Evolutionary conservation across 2,797 vertebrate species (phyloP), one percentile per base, ranked within the genome.

Genomic region (Etheostoma perlongum): DNA sequence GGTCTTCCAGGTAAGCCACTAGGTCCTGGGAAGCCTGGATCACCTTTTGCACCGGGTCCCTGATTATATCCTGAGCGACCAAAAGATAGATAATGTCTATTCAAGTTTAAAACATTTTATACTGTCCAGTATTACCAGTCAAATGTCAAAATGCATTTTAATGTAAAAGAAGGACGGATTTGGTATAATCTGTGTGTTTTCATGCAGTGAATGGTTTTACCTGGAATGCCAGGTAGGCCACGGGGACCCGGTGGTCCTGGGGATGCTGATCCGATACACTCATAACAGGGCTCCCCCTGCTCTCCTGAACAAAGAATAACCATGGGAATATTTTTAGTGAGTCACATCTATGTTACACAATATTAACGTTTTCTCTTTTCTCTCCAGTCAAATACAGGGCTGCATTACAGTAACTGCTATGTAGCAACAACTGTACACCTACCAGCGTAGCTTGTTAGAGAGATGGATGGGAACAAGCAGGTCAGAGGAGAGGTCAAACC

Each of bases 41-140:
- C 92, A 47, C 93, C 93, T 70, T 82, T 90, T 44, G 65, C 68
- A 36, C 92, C 92, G 57, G 72, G 88, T 68, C 83, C 81, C 73
- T 44, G 75, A 79, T 75, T 78, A 55, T 68, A 6, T 25, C 93
- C 93, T 94, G 75, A 61, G n/a, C 10, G 6, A 67, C 16, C 79
- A 21, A 65, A 63, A 77, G 1, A 73, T 18, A 46, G 4, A 27
- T 1, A 65, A 44, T n/a, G 1, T 61, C 23, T 16, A 12, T 62
- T 75, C 5, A 0, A 23, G 11, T 58, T 72, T 63, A 14, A 74
- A 30, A 54, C 6, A 10, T 59, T 64, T 44, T 11, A 30, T 25
- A 9, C 14, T 69, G 6, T 30, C 5, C 2, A 36, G 10, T 23
- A 63, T 21, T 18, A 54, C 2, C 14, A 59, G 1, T 61, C 55